Evolutionary conservation across 2,113 vertebrate genomes (phyloP), one percentile per base, ranked within the genome.

Genomic region (Erythrocercus mccallii): DNA sequence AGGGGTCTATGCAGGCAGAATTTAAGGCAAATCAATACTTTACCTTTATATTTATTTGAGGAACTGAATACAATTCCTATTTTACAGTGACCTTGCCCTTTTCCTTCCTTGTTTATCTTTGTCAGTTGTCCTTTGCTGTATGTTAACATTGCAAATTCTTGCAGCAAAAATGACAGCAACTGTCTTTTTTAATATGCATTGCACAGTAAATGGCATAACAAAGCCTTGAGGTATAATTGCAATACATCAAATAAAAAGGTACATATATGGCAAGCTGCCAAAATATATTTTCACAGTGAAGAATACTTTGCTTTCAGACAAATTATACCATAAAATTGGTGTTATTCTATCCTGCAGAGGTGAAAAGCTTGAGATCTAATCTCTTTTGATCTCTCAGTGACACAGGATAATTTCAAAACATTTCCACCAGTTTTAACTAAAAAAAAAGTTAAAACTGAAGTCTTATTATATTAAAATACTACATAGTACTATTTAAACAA

Each of bases 101-200:
- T 93, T 90, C 21, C 18, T 83, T 88, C 60, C n/a, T 51, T 83
- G 35, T 78, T 94, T 93, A 70, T 68, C 40, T 61, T 83, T 94
- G 82, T 45, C 87, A 74, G 51, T 64, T 92, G 79, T 81, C 60
- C 69, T 93, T 88, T 90, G 69, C 21, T 83, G 19, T 68, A 86
- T 19, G 47, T 80, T 90, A 94, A 79, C 68, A 86, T 35, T 61
- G 27, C 11, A 83, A 95, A 70, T 83, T 90, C 56, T 81, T 81
- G 72, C 37, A 78, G 88, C 20, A 93, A 93, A 86, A 83, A 90
- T 86, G 90, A 97, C 76, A 94, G 71, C 71, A 58, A 73, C 82
- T 96, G 79, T 95, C 90, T 93, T 95, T 95, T 88, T 81, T 0
- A 92, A 86, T 93, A 94, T 48, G 50, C 71, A 64, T 68, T 73